Evolutionary conservation across 2,113 vertebrate species (phyloP).

Genomic region (Syrrhaptes paradoxus): DNA sequence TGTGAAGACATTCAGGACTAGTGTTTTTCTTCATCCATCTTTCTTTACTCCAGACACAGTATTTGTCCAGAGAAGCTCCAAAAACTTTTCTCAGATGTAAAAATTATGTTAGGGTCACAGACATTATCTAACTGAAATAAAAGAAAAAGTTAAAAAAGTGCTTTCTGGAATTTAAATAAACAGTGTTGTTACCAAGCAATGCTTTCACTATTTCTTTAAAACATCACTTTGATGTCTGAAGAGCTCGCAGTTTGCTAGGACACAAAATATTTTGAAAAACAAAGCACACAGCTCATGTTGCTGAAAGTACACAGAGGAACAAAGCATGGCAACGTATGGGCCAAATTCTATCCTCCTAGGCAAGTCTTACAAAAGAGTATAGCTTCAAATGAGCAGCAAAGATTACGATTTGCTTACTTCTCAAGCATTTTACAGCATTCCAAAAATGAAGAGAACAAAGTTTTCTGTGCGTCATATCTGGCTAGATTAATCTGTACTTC

Average conservation of each 20-base stretch:
- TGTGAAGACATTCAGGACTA: background rate
- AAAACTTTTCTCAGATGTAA: background rate
- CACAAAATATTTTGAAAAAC: slow-evolving; percentile 39
- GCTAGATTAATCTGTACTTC: background rate
- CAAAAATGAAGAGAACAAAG: slow-evolving; percentile 6
- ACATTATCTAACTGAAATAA: background rate
- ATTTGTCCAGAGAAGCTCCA: background rate
- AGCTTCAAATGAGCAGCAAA: background rate
- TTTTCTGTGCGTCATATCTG: background rate
- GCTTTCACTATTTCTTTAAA: slow-evolving; percentile 11
- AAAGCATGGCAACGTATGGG: background rate
- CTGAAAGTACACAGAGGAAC: background rate
- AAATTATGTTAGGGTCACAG: background rate
- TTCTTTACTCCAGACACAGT: background rate
- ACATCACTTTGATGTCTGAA: background rate
- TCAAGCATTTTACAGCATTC: slow-evolving; percentile 5
- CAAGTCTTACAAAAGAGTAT: background rate
- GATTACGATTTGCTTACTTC: background rate
- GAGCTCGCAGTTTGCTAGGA: slow-evolving; percentile 4
- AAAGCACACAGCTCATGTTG: background rate
- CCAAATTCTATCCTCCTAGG: background rate
- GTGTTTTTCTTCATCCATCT: background rate
- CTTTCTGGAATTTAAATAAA: slow-evolving; percentile 13
- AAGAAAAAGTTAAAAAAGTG: background rate
- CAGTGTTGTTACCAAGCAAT: slow-evolving; percentile 9